These are phyloP conservation scores for Entomobrya proxima DNA, from an alignment of 2,888 invertebrate genomes.

Conservation along the genomic window DNA sequence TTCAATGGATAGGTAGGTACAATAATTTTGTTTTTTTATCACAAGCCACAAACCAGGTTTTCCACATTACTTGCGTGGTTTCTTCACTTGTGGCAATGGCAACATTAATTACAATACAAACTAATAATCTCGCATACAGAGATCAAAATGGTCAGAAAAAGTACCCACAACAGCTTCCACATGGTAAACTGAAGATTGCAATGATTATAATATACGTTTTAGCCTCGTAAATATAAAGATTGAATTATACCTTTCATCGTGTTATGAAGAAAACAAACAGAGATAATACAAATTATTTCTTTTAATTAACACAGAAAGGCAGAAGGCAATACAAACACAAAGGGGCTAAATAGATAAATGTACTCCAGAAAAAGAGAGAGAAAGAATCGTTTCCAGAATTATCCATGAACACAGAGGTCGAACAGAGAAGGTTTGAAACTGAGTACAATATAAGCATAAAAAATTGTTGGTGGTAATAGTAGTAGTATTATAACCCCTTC, in stretches of 20 bases:
- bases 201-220: neutral
- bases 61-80: neutral
- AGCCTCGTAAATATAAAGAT: conserved; percentile 30
- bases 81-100: neutral
- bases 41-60: conserved; percentile 18
- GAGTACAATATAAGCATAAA: neutral
- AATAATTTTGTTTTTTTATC: neutral
- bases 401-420: conserved; percentile 4
- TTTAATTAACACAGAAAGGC: conserved; percentile 67
- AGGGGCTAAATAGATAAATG: conserved; percentile 45
- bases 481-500: conserved; percentile 40
- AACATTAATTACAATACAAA: neutral
- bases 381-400: neutral
- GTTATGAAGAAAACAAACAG: conserved; percentile 64
- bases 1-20: neutral
- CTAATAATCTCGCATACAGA: too few species aligned
- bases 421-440: too few species aligned
- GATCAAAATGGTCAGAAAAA: too few species aligned
- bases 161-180: too few species aligned
- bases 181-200: too few species aligned
- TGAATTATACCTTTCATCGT: conserved; percentile 66
- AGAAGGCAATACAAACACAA: neutral
- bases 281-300: conserved; percentile 66
- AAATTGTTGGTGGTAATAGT: neutral
- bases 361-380: too few species aligned